These are phyloP conservation scores for Calliopsis andreniformis DNA, from an alignment of 1,140 invertebrate genomes.

Conservation along the genomic window DNA sequence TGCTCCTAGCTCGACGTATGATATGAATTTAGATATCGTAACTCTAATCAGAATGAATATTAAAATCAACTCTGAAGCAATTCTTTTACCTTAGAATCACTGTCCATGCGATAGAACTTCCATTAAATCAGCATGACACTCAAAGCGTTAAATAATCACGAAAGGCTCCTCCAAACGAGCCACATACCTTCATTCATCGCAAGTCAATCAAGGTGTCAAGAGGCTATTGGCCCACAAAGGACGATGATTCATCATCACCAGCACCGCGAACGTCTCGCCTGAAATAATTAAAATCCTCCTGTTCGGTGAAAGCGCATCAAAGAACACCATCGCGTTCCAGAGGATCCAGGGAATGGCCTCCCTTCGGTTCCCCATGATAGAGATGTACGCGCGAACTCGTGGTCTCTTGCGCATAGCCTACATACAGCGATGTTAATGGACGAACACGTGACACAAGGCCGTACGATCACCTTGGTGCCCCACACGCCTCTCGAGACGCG, in stretches of 20 bases:
- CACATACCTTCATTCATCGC: not conserved
- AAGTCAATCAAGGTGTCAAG: not conserved
- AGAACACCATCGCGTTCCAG: not conserved
- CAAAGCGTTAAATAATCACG: no score
- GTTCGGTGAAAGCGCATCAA: constrained; percentile 15
- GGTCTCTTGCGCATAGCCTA: constrained; percentile 36
- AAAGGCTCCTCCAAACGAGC: not conserved
- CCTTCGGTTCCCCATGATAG: not conserved
- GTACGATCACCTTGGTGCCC: constrained; percentile 59
- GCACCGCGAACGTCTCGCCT: no score
- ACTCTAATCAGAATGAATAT: no score
- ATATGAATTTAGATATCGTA: no score
- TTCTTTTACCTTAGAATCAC: no score
- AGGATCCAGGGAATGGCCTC: not conserved
- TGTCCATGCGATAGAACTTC: no score
- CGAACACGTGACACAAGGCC: constrained; percentile 61
- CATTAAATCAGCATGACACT: no score
- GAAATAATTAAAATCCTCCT: no score
- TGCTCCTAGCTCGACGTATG: not conserved
- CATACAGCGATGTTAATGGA: constrained; percentile 45
- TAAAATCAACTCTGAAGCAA: no score
- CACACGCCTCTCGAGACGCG: constrained; percentile 39
- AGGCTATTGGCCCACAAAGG: constrained; percentile 17
- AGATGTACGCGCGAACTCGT: constrained; percentile 11
- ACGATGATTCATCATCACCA: not conserved